phyloP scores from a whole-genome alignment of 1,140 invertebrate genomes.

The Heliconius eleuchia region DNA sequence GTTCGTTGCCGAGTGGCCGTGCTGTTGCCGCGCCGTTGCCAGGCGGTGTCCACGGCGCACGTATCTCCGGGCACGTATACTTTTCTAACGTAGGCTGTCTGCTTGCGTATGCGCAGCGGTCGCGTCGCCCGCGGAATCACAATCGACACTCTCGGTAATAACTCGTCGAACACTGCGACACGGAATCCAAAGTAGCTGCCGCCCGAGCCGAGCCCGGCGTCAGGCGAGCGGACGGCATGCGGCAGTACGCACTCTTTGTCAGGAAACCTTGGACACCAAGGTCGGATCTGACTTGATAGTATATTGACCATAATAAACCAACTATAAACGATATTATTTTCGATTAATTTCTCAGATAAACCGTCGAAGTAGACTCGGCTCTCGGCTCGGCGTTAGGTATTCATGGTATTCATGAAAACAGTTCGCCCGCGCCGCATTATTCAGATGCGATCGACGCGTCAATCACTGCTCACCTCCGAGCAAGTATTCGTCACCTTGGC shows the following conservation, averaged over 20 bases:
- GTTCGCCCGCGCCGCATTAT: constrained; percentile 49
- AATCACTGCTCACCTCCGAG: constrained; percentile 53
- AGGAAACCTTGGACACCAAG: constrained; percentile 40
- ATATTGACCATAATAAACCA: not conserved
- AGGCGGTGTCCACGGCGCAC: constrained; percentile 30
- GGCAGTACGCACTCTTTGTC: constrained; percentile 30
- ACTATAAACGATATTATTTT: constrained; percentile 3
- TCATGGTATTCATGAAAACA: constrained; percentile 56
- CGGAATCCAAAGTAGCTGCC: constrained; percentile 55
- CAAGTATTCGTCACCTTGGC: constrained; percentile 42
- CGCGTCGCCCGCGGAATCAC: constrained; percentile 53
- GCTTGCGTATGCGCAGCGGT: constrained; percentile 49
- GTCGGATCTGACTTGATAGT: constrained; percentile 5
- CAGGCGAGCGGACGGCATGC: constrained; percentile 15
- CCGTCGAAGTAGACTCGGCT: not conserved
- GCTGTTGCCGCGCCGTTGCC: constrained; percentile 28
- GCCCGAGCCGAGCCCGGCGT: not conserved
- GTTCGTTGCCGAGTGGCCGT: not conserved
- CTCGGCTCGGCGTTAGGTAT: constrained; percentile 40
- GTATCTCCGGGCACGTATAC: constrained; percentile 42
- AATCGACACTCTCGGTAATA: constrained; percentile 59
- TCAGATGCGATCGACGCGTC: constrained; percentile 54
- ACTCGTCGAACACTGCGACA: constrained; percentile 49
- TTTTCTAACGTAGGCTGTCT: constrained; percentile 47
- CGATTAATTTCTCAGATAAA: constrained; percentile 15